Evolutionary conservation across 1,140 invertebrate species (phyloP).

Genomic region (Psix sp.): DNA sequence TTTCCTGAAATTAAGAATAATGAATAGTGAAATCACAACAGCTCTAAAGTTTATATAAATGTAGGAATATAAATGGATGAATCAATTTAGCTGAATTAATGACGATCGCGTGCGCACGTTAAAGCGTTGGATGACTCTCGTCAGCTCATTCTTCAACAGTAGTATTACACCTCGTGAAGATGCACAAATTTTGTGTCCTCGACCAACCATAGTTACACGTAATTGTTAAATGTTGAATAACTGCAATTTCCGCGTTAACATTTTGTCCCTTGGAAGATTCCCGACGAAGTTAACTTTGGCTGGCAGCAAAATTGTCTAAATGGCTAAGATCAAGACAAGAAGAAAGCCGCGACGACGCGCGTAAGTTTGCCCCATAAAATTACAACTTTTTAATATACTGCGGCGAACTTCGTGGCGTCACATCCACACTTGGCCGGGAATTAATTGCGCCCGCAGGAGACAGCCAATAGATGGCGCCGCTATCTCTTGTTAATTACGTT

Average conservation of each 20-base stretch:
- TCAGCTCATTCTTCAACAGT: constrained; percentile 7
- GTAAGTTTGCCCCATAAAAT: constrained; percentile 47
- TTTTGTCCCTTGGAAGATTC: constrained; percentile 47
- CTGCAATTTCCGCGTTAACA: constrained; percentile 23
- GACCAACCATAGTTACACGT: constrained; percentile 28
- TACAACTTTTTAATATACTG: constrained; percentile 47
- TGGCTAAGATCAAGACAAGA: constrained; percentile 48
- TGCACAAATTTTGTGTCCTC: constrained; percentile 29
- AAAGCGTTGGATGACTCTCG: constrained; percentile 9
- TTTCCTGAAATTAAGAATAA: too few relatives aligned
- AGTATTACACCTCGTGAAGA: constrained; percentile 11
- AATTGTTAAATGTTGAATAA: constrained; percentile 48
- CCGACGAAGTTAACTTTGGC: constrained; percentile 24
- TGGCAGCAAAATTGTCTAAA: constrained; percentile 46
- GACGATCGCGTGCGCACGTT: constrained; percentile 6
- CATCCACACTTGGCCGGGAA: too few relatives aligned
- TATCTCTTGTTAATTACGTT: too few relatives aligned
- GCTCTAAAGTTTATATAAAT: too few relatives aligned
- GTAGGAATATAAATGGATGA: too few relatives aligned
- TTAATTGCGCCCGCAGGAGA: too few relatives aligned
- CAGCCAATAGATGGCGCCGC: too few relatives aligned
- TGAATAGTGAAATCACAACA: too few relatives aligned
- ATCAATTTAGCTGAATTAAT: constrained; percentile 27
- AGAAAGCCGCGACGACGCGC: constrained; percentile 33
- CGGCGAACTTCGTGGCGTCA: constrained; percentile 17